Evolutionary conservation across 2,113 vertebrate genomes (phyloP).

Genomic region (Platysternon megacephalum): DNA sequence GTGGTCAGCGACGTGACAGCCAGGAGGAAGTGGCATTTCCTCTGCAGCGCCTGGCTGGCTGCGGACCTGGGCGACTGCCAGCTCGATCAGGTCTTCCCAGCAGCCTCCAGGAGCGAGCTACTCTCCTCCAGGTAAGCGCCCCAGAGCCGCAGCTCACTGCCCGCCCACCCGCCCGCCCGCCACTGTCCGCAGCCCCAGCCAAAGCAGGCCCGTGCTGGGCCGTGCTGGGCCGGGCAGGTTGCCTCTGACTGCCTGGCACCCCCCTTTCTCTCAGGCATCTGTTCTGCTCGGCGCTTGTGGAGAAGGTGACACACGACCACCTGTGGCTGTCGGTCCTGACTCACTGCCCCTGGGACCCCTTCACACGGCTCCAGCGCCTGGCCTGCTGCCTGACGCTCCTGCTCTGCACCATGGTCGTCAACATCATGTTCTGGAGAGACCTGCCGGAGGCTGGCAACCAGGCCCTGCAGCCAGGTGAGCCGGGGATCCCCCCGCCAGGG

Average conservation of each 20-base stretch:
- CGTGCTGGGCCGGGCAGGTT: no score
- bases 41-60: constrained; percentile 69
- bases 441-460: background rate
- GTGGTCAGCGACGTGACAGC: constrained; percentile 45
- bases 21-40: constrained; percentile 63
- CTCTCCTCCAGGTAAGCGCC: constrained; percentile 53
- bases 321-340: constrained; percentile 68
- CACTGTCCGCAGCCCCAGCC: background rate
- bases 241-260: no score
- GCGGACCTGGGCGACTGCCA: constrained; percentile 43
- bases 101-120: constrained; percentile 46
- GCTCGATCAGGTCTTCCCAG: constrained; percentile 47
- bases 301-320: constrained; percentile 65
- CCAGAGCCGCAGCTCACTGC: constrained; percentile 2
- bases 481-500: no score
- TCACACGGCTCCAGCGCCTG: constrained; percentile 64
- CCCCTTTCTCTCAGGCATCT: constrained; percentile 33
- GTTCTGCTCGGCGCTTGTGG: constrained; percentile 52
- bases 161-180: background rate
- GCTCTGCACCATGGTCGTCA: constrained; percentile 64
- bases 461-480: background rate
- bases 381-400: constrained; percentile 62
- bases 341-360: constrained; percentile 63
- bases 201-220: no score
- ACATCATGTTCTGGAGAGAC: constrained; percentile 67